phyloP scores from a whole-genome alignment of 2,113 vertebrate species.

The Tragelaphus scriptus region DNA sequence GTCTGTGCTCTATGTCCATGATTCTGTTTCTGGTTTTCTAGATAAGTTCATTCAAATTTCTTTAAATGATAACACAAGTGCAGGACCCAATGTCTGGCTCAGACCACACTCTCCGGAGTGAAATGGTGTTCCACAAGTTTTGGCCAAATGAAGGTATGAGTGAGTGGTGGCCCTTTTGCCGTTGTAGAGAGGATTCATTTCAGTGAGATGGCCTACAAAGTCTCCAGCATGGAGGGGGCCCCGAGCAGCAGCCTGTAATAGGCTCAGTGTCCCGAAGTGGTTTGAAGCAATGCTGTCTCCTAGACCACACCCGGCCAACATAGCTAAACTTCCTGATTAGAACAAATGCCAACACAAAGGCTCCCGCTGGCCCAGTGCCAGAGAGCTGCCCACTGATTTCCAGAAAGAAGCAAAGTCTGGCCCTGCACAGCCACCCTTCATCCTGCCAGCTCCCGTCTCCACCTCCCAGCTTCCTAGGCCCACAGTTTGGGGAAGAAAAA shows the following conservation, averaged over 20 bases:
- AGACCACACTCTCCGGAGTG: not conserved
- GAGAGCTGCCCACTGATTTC: not conserved
- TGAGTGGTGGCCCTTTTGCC: not conserved
- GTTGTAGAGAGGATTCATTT: not conserved
- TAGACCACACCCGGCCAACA: not conserved
- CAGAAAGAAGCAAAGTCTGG: slow-evolving; percentile 15
- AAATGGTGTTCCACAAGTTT: not conserved
- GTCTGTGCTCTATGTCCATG: not conserved
- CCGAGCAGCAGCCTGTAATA: not conserved
- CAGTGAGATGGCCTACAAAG: not conserved
- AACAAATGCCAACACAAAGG: not conserved
- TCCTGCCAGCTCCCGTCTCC: not conserved
- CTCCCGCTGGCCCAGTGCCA: not conserved
- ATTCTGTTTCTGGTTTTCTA: not conserved
- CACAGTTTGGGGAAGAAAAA: not conserved
- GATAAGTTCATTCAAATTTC: not conserved
- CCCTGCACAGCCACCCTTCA: not conserved
- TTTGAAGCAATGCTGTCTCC: not conserved
- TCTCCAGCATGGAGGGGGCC: not conserved
- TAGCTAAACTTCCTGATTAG: not conserved
- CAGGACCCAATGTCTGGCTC: not conserved
- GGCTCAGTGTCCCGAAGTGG: accelerated
- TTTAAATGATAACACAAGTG: not conserved
- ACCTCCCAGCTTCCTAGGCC: not conserved
- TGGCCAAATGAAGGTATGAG: not conserved